Evolutionary conservation across 1,140 invertebrate genomes (phyloP).

Genomic region (Drosophila bifasciata): DNA sequence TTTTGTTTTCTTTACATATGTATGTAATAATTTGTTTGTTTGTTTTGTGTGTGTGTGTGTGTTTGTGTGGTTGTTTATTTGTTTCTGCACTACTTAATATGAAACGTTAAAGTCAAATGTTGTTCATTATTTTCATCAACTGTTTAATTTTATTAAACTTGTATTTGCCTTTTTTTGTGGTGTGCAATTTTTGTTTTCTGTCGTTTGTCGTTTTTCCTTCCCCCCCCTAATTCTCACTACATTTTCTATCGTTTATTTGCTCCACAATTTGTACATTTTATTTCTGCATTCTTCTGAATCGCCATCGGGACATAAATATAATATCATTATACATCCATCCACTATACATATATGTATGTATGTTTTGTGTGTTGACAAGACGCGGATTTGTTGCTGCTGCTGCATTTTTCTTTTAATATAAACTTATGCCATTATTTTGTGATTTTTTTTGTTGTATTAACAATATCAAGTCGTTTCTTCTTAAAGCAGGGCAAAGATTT

Average conservation of each 20-base stretch:
- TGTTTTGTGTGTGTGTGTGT: slow-evolving; percentile 26
- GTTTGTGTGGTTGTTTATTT: slow-evolving; percentile 51
- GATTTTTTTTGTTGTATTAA: slow-evolving; percentile 58
- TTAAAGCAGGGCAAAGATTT: slow-evolving; percentile 55
- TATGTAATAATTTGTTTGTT: slow-evolving; percentile 65
- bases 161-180: slow-evolving; percentile 46
- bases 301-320: slow-evolving; percentile 38
- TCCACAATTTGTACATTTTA: slow-evolving; percentile 82
- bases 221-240: slow-evolving; percentile 41
- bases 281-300: slow-evolving; percentile 61
- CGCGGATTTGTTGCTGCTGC: slow-evolving; percentile 71
- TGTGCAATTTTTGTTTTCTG: slow-evolving; percentile 36
- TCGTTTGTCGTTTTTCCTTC: slow-evolving; percentile 10
- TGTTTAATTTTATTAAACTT: slow-evolving; percentile 81
- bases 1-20: slow-evolving; percentile 73
- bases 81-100: slow-evolving; percentile 81
- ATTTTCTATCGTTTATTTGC: slow-evolving; percentile 59
- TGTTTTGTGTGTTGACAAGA: slow-evolving; percentile 71
- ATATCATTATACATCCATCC: slow-evolving; percentile 14
- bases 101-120: slow-evolving; percentile 80
- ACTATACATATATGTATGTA: slow-evolving; percentile 16
- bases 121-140: slow-evolving; percentile 53
- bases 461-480: slow-evolving; percentile 60
- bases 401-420: slow-evolving; percentile 43
- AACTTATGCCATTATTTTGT: slow-evolving; percentile 70